Conservation (phyloP, 64 coral and sea anemone genomes). For the Platygyra sinensis region DNA sequence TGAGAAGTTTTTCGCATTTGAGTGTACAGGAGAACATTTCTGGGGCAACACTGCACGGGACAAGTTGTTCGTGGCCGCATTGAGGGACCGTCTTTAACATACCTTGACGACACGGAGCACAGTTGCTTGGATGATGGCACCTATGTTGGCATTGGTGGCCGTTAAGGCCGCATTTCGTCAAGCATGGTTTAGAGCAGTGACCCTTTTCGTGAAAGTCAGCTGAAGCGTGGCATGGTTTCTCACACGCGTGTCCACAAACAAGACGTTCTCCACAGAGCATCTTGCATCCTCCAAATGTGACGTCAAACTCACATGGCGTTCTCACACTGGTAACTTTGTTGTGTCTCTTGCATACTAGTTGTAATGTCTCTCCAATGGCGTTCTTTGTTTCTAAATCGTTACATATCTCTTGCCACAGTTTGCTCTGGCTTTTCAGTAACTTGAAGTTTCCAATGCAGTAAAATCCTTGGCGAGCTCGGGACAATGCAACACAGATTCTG, state of each 20-base stretch:
- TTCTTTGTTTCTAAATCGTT: neutral
- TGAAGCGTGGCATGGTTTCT: slow-evolving; percentile 14
- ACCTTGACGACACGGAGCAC: neutral
- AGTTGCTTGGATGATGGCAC: neutral
- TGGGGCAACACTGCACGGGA: slow-evolving; percentile 24
- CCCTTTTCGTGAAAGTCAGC: neutral
- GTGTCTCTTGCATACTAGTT: slow-evolving; percentile 47
- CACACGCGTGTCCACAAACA: slow-evolving; percentile 40
- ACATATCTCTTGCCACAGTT: slow-evolving; percentile 57
- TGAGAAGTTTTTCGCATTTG: slow-evolving; percentile 32
- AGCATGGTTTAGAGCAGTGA: neutral
- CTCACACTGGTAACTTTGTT: slow-evolving; percentile 25
- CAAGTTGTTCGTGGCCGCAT: slow-evolving; percentile 49
- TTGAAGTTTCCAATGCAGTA: slow-evolving; percentile 19
- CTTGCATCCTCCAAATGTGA: slow-evolving; percentile 42
- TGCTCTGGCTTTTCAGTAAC: slow-evolving; percentile 9
- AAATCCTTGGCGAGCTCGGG: too few species aligned
- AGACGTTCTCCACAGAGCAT: slow-evolving; percentile 17
- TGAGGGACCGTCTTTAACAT: neutral
- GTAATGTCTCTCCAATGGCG: slow-evolving; percentile 23
- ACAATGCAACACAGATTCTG: too few species aligned
- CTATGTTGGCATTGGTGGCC: neutral
- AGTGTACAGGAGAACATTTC: neutral
- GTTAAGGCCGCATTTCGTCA: neutral
- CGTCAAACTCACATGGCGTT: slow-evolving; percentile 35